phyloP scores from a whole-genome alignment of 1,140 invertebrate genomes.

The Acromyrmex echinatior region DNA sequence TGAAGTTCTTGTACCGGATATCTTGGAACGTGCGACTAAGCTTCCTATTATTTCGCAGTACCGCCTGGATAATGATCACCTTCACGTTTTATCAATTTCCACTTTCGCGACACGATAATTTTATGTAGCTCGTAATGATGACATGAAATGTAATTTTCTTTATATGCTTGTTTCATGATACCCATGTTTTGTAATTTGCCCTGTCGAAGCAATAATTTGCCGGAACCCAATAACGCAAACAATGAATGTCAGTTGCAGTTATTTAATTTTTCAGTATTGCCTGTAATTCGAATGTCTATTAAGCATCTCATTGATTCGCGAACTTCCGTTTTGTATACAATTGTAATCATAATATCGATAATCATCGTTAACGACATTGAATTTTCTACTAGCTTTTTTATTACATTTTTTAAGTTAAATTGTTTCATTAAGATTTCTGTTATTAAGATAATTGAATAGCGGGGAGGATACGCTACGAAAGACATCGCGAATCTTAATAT shows the following conservation, averaged over 20 bases:
- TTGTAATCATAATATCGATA: not conserved
- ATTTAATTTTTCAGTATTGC: not conserved
- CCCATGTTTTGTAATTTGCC: not conserved
- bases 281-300: not conserved
- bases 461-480: not conserved
- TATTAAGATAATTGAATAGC: not conserved
- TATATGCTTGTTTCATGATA: not conserved
- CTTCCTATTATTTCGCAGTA: constrained; percentile 1
- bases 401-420: not conserved
- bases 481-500: not conserved
- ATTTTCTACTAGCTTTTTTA: not conserved
- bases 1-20: constrained; percentile 18
- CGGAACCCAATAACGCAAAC: not conserved
- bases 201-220: not conserved
- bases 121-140: not conserved
- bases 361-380: not conserved
- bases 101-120: constrained; percentile 1
- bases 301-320: not conserved
- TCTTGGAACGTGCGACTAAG: not conserved
- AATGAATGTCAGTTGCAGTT: not conserved
- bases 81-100: not conserved
- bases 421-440: not conserved
- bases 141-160: constrained; percentile 3
- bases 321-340: not conserved
- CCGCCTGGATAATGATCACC: not conserved